Base-by-base conservation (phyloP, 2,797 vertebrate genomes). In the Parotocinclus haroldoi region DNA sequence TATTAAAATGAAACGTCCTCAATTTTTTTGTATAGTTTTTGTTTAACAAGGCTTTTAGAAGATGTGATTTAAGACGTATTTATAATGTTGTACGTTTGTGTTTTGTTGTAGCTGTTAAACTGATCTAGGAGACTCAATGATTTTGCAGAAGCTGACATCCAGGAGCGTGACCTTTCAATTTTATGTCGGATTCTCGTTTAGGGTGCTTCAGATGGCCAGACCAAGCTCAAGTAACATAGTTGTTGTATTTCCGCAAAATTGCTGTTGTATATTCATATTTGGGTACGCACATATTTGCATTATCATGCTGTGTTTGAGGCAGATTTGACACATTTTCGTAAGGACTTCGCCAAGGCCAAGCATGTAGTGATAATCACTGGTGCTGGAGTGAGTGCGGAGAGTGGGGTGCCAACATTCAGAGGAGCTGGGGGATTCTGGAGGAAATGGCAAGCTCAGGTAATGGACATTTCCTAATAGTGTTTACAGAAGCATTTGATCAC, bases 351-450 rank as follows among this genome's bases (percentile, higher is more conserved):
- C 16, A 92, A 91, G 63, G 90, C 96, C 0, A 92, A 93, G 77
- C 92, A 92, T n/a, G 88, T 99, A 0, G 92, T 84, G 62, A 81
- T 99, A 64, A 78, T 99, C 75, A 98, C 96, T 0, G 96, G 96
- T 13, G 93, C 96, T 0, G 96, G 96, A 0, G 91, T 97, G 40
- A 98, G 96, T 2, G 96, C 94, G 0, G 96, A 99, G 85, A 99
- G 96, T 0, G 96, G 96, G 0, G 91, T 98, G 0, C 96, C 96
- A 0, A 98, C 96, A 10, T 99, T 99, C 85, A 87, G 95, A 84
- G 96, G 96, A 66, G 86, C 90, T 0, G 95, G 93, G n/a, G 95
- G 96, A 7, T 94, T 89, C 73, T 99, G 96, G 96, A 94, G 96
- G 10, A 95, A 91, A 81, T 99, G 96, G 96, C 88, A 94, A 78